These are phyloP conservation scores for Syrista parreyssii DNA, from an alignment of 2,888 invertebrate species.

Conservation along the genomic window DNA sequence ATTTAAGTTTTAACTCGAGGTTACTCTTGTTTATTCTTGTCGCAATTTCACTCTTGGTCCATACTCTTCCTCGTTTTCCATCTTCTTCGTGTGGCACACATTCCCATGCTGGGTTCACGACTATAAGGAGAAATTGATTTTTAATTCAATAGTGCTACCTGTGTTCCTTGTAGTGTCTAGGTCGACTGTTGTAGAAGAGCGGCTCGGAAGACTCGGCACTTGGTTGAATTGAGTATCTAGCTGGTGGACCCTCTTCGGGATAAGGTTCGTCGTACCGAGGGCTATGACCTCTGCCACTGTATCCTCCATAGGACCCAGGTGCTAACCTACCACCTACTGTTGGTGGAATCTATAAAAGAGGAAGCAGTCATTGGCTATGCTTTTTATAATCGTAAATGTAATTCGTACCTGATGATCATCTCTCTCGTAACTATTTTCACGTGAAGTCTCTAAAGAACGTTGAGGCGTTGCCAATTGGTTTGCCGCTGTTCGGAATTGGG, in stretches of 20 bases:
- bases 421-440: slow-evolving; percentile 86
- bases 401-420: slow-evolving; percentile 73
- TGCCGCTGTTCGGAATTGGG: slow-evolving; percentile 84
- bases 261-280: slow-evolving; percentile 59
- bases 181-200: slow-evolving; percentile 90
- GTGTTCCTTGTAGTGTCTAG: slow-evolving; percentile 75
- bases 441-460: slow-evolving; percentile 81
- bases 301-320: slow-evolving; percentile 58
- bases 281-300: slow-evolving; percentile 65
- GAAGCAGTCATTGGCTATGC: neutral
- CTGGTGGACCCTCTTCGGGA: slow-evolving; percentile 54
- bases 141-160: slow-evolving; percentile 43
- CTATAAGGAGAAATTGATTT: neutral
- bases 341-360: slow-evolving; percentile 47
- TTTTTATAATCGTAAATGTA: neutral
- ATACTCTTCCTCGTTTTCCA: neutral
- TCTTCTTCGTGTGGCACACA: neutral
- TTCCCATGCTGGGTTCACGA: neutral
- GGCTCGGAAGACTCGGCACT: slow-evolving; percentile 74
- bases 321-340: slow-evolving; percentile 46
- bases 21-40: neutral
- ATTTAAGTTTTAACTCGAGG: neutral
- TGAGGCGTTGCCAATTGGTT: slow-evolving; percentile 84
- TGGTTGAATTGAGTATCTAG: slow-evolving; percentile 53
- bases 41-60: neutral